phyloP scores from a whole-genome alignment of 2,113 vertebrate species.

The Bucco capensis region DNA sequence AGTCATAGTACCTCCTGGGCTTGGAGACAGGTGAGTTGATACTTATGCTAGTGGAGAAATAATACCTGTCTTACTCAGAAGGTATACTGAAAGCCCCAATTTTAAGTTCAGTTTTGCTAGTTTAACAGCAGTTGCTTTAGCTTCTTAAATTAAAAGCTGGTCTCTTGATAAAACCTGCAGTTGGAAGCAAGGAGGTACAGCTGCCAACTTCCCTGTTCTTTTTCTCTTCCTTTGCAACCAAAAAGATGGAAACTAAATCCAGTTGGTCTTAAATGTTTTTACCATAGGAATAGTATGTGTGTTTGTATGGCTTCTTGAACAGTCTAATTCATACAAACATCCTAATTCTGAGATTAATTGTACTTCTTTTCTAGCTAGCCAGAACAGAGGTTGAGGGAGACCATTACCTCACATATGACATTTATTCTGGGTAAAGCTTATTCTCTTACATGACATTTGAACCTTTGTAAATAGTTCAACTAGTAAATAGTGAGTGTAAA shows the following conservation, averaged over 20 bases:
- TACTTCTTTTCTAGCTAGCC: slow-evolving; percentile 14
- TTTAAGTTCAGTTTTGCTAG: not conserved
- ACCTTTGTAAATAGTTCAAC: slow-evolving; percentile 75
- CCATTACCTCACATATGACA: slow-evolving; percentile 16
- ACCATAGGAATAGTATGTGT: not conserved
- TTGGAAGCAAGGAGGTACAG: not conserved
- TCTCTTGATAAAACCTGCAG: not conserved
- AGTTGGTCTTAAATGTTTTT: slow-evolving; percentile 21
- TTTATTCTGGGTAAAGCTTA: slow-evolving; percentile 28
- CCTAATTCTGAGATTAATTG: not conserved
- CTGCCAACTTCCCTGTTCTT: not conserved
- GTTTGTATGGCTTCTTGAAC: not conserved
- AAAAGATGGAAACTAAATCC: not conserved
- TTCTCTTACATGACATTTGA: slow-evolving; percentile 32
- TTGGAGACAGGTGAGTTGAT: not conserved
- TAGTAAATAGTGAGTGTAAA: slow-evolving; percentile 73
- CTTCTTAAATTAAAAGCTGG: not conserved
- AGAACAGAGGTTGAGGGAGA: slow-evolving; percentile 43
- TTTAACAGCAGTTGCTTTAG: not conserved
- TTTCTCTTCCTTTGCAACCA: not conserved
- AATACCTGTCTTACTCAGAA: not conserved
- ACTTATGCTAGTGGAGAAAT: not conserved
- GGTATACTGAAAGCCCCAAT: not conserved
- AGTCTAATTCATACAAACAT: not conserved
- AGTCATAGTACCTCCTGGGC: not conserved